Conservation (phyloP, 2,797 vertebrate species). For the Poecilia picta region DNA sequence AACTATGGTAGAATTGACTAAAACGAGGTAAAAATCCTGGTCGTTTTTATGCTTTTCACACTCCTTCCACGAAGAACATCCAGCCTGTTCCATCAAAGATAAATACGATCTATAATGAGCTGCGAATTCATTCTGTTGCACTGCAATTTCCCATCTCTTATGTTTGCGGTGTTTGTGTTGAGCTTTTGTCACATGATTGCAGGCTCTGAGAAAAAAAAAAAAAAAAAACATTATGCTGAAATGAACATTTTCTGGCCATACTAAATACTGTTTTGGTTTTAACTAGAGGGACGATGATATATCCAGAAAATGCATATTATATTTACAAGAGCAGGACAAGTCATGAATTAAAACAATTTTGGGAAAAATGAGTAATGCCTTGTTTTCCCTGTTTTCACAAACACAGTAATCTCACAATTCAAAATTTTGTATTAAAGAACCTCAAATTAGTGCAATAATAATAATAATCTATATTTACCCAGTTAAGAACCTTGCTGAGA, state of each 20-base stretch:
- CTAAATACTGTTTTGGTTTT: neutral
- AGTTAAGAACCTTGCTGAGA: no score
- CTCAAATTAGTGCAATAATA: neutral
- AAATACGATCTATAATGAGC: slow-evolving; percentile 52
- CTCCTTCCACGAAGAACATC: slow-evolving; percentile 30
- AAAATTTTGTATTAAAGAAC: neutral
- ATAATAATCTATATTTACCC: no score
- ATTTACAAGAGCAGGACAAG: neutral
- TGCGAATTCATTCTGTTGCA: slow-evolving; percentile 37
- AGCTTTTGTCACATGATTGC: slow-evolving; percentile 9
- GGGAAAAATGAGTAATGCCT: neutral
- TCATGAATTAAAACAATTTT: neutral
- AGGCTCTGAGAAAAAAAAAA: neutral
- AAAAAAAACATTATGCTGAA: neutral
- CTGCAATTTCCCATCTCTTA: slow-evolving; percentile 19
- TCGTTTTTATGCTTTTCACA: slow-evolving; percentile 26
- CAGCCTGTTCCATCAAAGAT: slow-evolving; percentile 47
- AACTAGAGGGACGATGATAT: neutral
- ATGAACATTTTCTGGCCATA: neutral
- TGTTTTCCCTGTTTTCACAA: neutral
- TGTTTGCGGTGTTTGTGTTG: slow-evolving; percentile 3
- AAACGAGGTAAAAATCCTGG: slow-evolving; percentile 22
- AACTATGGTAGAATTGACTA: neutral
- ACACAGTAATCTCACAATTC: neutral
- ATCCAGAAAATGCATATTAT: neutral